A percentile compares a stretch with the other conserved stretches of the same genome.
phyloP scores from a whole-genome alignment of 2,113 vertebrate genomes.

The Alethe diademata region DNA sequence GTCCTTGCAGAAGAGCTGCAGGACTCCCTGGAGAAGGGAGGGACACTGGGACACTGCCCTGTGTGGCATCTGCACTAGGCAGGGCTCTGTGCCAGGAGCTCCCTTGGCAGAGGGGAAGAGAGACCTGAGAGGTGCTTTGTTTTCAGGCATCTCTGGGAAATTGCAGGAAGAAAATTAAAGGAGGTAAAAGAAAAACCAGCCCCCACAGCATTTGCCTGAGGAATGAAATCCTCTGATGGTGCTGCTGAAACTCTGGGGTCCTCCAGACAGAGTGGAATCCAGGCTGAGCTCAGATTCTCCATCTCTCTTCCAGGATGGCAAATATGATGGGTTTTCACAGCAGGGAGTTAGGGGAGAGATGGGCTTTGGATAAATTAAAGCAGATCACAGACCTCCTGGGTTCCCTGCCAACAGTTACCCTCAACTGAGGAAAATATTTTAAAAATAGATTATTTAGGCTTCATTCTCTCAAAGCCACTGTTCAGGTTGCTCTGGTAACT shows the following conservation, averaged over 20 bases:
- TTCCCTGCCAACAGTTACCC: neutral
- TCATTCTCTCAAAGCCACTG: neutral
- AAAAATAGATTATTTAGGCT: neutral
- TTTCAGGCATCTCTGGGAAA: neutral
- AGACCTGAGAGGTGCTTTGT: neutral
- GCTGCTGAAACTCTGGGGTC: neutral
- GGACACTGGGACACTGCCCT: neutral
- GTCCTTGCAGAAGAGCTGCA: neutral
- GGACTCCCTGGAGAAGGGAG: neutral
- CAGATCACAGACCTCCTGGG: neutral
- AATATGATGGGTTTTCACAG: neutral
- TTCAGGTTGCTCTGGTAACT: neutral
- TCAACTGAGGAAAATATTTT: neutral
- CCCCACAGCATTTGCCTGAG: neutral
- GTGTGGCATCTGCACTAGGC: neutral
- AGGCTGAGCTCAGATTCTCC: neutral
- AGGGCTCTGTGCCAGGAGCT: neutral
- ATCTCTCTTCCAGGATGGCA: neutral
- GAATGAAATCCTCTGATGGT: neutral
- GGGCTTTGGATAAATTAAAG: neutral
- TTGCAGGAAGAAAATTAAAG: neutral
- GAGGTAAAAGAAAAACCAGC: neutral
- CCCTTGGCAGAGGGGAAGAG: neutral
- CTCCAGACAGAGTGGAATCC: neutral
- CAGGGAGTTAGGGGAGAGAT: neutral